Percentiles rank a stretch among this genome's conserved stretches.
Evolutionary conservation across 2,113 vertebrate genomes (phyloP).

Genomic region (Pavo muticus): DNA sequence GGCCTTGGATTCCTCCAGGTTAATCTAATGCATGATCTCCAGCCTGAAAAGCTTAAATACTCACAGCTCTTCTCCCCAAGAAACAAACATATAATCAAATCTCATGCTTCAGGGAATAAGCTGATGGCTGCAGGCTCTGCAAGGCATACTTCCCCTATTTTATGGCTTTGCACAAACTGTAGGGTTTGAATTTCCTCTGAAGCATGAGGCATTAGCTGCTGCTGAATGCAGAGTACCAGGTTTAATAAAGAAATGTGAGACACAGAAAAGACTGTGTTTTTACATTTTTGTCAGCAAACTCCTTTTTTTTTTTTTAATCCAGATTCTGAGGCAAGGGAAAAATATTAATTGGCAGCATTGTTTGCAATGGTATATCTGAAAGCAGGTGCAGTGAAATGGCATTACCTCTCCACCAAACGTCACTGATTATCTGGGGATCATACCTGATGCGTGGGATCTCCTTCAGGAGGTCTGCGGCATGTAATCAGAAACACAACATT

Average conservation of each 20-base stretch:
- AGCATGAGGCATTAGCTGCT: conserved; percentile 9
- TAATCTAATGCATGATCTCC: conserved; percentile 64
- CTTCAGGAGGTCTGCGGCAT: not conserved
- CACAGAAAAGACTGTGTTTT: not conserved
- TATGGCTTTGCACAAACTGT: conserved; percentile 43
- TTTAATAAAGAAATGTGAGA: conserved; percentile 32
- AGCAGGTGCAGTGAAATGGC: not conserved
- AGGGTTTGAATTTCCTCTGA: conserved; percentile 47
- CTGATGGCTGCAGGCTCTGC: conserved; percentile 33
- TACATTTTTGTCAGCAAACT: conserved; percentile 1
- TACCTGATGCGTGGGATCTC: not conserved
- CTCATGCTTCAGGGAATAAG: conserved; percentile 67
- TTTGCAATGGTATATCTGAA: not conserved
- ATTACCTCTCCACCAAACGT: not conserved
- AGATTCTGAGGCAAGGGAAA: not conserved
- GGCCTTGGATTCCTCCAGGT: conserved; percentile 60
- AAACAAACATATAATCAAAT: conserved; percentile 72
- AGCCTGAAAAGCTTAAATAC: conserved; percentile 61
- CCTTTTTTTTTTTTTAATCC: not conserved
- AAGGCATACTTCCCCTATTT: conserved; percentile 31
- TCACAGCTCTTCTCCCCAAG: conserved; percentile 40
- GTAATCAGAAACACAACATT: not conserved
- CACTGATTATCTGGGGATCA: not conserved
- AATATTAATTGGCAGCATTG: not conserved
- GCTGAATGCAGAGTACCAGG: conserved; percentile 16